Evolutionary conservation across 2,888 invertebrate genomes (phyloP).

Genomic region (Villa cingulata): DNA sequence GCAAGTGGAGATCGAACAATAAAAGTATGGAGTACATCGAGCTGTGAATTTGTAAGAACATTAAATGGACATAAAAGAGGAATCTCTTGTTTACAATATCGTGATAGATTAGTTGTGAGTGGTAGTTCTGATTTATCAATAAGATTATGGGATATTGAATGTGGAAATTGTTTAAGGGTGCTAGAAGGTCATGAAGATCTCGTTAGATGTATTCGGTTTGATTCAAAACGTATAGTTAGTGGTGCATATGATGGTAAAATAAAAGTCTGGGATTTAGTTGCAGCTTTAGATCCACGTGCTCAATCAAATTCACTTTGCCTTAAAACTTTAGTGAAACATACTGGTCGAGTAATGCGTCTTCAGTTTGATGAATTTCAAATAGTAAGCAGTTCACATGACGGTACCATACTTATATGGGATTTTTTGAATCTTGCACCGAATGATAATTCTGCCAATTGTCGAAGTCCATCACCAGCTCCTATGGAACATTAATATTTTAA

Average conservation of each 20-base stretch:
- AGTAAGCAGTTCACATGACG: slow-evolving; percentile 98
- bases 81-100: too few species aligned
- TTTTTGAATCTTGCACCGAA: slow-evolving; percentile 73
- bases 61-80: too few species aligned
- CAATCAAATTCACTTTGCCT: too few species aligned
- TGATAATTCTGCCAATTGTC: slow-evolving; percentile 22
- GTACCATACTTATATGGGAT: slow-evolving; percentile 99
- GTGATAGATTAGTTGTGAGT: too few species aligned
- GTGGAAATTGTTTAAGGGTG: slow-evolving; percentile 60
- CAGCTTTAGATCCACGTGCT: too few species aligned
- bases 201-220: slow-evolving; percentile 96
- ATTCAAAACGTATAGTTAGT: slow-evolving; percentile 98
- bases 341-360: slow-evolving; percentile 96
- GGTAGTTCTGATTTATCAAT: too few species aligned
- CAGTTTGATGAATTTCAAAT: slow-evolving; percentile 99
- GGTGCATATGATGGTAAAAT: too few species aligned
- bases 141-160: slow-evolving; percentile 50
- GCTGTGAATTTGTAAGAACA: too few species aligned
- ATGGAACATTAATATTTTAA: slow-evolving; percentile 31
- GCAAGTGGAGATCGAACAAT: too few species aligned
- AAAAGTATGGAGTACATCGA: too few species aligned
- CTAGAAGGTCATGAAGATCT: slow-evolving; percentile 98
- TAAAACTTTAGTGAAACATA: too few species aligned
- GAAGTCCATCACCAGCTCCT: slow-evolving; percentile 34
- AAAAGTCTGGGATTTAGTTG: too few species aligned